Evolutionary conservation across 2,888 invertebrate species (phyloP).

Genomic region (Lymantria monacha): DNA sequence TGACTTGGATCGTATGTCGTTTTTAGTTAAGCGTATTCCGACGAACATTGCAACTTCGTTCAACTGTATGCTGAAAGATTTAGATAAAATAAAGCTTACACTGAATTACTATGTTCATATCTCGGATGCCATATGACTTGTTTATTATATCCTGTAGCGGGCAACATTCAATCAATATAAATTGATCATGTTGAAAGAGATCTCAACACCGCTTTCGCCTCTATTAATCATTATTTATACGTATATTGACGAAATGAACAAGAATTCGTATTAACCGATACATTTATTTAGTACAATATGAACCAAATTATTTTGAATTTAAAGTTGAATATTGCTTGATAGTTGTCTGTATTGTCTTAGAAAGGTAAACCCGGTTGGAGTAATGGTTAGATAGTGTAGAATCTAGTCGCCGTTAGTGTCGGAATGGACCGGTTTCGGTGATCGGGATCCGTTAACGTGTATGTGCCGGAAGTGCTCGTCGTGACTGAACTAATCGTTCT

Average conservation of each 20-base stretch:
- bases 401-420: constrained; percentile 47
- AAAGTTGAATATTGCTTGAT: neutral
- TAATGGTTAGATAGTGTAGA: constrained; percentile 35
- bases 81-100: no score
- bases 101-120: no score
- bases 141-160: constrained; percentile 1
- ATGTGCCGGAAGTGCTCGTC: constrained; percentile 36
- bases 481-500: constrained; percentile 12
- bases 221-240: constrained; percentile 29
- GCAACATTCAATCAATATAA: constrained; percentile 20
- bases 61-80: no score
- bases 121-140: neutral
- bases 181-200: constrained; percentile 21
- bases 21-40: no score
- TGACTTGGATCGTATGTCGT: no score
- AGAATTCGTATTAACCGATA: neutral
- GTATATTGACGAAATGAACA: constrained; percentile 28
- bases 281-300: neutral
- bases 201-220: constrained; percentile 33
- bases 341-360: constrained; percentile 15
- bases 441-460: constrained; percentile 30
- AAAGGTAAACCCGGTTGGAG: constrained; percentile 34
- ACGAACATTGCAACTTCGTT: no score
- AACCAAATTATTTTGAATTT: neutral
- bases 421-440: constrained; percentile 36